A percentile compares a stretch with the other conserved stretches of the same genome.
These are phyloP conservation scores for Brachyhypopomus gauderio DNA, from an alignment of 2,113 vertebrate species.

Conservation along the genomic window DNA sequence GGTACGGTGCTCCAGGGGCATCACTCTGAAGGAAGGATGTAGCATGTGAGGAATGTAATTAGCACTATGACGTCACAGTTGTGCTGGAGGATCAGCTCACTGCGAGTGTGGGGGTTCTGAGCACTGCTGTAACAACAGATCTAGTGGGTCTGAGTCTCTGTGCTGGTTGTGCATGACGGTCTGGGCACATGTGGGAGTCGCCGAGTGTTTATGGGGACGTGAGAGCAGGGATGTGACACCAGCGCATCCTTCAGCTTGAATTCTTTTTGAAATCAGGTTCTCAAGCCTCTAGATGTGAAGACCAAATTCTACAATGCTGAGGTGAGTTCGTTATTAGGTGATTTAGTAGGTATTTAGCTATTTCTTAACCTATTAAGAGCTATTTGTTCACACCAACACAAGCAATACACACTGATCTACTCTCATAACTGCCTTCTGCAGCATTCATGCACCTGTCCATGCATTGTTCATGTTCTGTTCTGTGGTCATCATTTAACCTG, in stretches of 20 bases:
- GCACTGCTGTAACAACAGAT: background rate
- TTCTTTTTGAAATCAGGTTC: conserved; percentile 87
- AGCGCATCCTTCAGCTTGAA: conserved; percentile 66
- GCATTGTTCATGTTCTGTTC: background rate
- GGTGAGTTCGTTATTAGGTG: conserved; percentile 71
- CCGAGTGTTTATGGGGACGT: background rate
- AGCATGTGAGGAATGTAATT: conserved; percentile 50
- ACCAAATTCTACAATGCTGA: conserved; percentile 99
- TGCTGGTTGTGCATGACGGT: background rate
- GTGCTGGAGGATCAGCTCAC: background rate
- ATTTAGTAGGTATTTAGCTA: background rate
- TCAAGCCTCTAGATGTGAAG: conserved; percentile 98
- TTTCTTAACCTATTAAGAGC: background rate
- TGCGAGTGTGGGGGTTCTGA: background rate
- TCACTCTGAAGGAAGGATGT: conserved; percentile 53
- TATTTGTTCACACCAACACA: background rate
- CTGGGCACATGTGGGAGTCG: too few relatives aligned
- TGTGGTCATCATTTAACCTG: background rate
- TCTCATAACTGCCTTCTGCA: background rate
- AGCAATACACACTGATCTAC: background rate
- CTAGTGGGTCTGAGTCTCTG: background rate
- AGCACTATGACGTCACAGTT: conserved; percentile 28
- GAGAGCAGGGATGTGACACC: conserved; percentile 64
- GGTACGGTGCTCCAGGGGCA: background rate
- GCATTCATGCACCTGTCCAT: background rate